phyloP scores from a whole-genome alignment of 2,888 invertebrate genomes.

The Tetragonisca angustula region DNA sequence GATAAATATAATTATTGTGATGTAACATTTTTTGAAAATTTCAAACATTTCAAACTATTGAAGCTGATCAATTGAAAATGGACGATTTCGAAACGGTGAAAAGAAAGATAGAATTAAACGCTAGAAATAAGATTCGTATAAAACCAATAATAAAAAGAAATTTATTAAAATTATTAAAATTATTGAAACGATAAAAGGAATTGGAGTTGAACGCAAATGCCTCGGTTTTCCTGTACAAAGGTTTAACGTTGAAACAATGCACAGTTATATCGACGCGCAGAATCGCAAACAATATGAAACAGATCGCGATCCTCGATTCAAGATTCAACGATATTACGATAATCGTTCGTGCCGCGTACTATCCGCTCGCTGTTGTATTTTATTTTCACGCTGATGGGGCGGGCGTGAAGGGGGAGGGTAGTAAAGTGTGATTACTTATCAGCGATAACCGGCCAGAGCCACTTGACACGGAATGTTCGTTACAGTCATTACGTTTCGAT shows the following conservation, averaged over 20 bases:
- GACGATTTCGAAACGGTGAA: too few relatives aligned
- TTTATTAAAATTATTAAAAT: background rate
- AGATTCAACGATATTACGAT: background rate
- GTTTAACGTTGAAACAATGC: background rate
- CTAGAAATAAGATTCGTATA: too few relatives aligned
- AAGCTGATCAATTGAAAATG: too few relatives aligned
- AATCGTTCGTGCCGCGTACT: background rate
- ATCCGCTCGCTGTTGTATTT: constrained; percentile 13
- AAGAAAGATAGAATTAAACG: too few relatives aligned
- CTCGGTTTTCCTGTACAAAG: background rate
- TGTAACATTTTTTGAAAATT: too few relatives aligned
- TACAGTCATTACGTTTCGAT: constrained; percentile 62
- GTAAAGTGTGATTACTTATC: constrained; percentile 54
- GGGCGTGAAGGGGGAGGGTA: background rate
- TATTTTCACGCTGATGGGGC: constrained; percentile 21
- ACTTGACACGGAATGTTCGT: constrained; percentile 65
- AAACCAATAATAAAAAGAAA: too few relatives aligned
- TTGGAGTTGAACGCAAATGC: background rate
- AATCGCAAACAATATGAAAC: background rate
- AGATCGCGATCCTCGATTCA: background rate
- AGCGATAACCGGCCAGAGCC: constrained; percentile 42
- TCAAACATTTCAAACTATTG: too few relatives aligned
- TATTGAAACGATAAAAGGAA: background rate
- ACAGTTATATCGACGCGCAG: background rate
- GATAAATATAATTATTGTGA: too few relatives aligned